Evolutionary conservation across 2,888 invertebrate species (phyloP).

Genomic region (Synanthedon myopaeformis): DNA sequence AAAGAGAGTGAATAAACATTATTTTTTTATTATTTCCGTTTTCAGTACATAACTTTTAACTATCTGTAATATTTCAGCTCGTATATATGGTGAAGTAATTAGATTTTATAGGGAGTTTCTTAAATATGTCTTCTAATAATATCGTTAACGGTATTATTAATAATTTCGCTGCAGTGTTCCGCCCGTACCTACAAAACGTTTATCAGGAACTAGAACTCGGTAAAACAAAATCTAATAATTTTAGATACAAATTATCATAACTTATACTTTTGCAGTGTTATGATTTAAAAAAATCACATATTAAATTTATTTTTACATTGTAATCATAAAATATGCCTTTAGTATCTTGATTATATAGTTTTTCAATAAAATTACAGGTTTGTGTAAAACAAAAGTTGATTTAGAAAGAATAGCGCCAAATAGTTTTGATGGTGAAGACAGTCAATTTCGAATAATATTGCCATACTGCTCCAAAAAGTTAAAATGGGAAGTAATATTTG

Average conservation of each 20-base stretch:
- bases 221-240: constrained; percentile 11
- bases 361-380: constrained; percentile 27
- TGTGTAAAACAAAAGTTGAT: constrained; percentile 59
- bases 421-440: constrained; percentile 36
- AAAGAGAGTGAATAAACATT: too few relatives aligned
- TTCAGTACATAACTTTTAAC: too few relatives aligned
- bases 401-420: constrained; percentile 49
- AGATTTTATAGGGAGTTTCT: too few relatives aligned
- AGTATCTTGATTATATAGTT: background rate
- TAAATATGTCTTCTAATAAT: constrained; percentile 27
- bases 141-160: constrained; percentile 28
- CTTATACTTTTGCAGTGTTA: background rate
- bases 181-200: constrained; percentile 52
- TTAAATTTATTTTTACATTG: too few relatives aligned
- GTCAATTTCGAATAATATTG: constrained; percentile 73
- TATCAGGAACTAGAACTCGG: constrained; percentile 58
- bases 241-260: background rate
- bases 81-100: too few relatives aligned
- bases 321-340: background rate
- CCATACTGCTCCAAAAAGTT: constrained; percentile 78
- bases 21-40: too few relatives aligned
- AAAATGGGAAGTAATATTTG: constrained; percentile 79
- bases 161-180: constrained; percentile 51
- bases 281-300: background rate
- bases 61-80: too few relatives aligned